phyloP scores from a whole-genome alignment of 1,140 invertebrate genomes.

The Andricus grossulariae region DNA sequence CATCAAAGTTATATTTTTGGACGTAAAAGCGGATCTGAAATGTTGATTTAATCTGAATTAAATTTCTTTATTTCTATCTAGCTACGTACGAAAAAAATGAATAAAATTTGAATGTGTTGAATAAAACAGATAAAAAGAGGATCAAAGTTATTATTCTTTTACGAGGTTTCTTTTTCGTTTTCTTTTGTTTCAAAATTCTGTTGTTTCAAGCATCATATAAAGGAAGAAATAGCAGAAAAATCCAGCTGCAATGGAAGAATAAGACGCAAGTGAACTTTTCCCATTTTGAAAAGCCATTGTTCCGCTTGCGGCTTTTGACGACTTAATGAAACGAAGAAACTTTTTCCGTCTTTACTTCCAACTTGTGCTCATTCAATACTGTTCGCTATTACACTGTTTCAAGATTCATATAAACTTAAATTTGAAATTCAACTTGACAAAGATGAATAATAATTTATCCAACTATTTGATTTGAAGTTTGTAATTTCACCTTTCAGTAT shows the following conservation, averaged over 20 bases:
- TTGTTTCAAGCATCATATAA: slow-evolving; percentile 23
- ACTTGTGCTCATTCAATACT: not conserved
- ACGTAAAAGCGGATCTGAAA: too few species aligned
- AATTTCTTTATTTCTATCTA: too few species aligned
- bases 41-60: too few species aligned
- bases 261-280: slow-evolving; percentile 25
- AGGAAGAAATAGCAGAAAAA: slow-evolving; percentile 20
- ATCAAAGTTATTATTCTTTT: slow-evolving; percentile 6
- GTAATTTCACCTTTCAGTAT: slow-evolving; percentile 20
- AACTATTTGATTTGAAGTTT: slow-evolving; percentile 20
- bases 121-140: slow-evolving; percentile 8
- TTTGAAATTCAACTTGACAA: slow-evolving; percentile 18
- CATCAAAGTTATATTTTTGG: too few species aligned
- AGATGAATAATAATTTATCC: slow-evolving; percentile 26
- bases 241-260: slow-evolving; percentile 11
- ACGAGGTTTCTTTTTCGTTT: not conserved
- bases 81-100: too few species aligned
- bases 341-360: slow-evolving; percentile 21
- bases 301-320: slow-evolving; percentile 31
- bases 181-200: slow-evolving; percentile 18
- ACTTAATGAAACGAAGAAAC: slow-evolving; percentile 32
- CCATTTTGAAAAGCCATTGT: slow-evolving; percentile 29
- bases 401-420: slow-evolving; percentile 20
- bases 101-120: slow-evolving; percentile 1
- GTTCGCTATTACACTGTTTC: slow-evolving; percentile 20